Evolutionary conservation across 1,140 invertebrate species (phyloP), one percentile per base, ranked within the genome.

Genomic region (Metaphire vulgaris): DNA sequence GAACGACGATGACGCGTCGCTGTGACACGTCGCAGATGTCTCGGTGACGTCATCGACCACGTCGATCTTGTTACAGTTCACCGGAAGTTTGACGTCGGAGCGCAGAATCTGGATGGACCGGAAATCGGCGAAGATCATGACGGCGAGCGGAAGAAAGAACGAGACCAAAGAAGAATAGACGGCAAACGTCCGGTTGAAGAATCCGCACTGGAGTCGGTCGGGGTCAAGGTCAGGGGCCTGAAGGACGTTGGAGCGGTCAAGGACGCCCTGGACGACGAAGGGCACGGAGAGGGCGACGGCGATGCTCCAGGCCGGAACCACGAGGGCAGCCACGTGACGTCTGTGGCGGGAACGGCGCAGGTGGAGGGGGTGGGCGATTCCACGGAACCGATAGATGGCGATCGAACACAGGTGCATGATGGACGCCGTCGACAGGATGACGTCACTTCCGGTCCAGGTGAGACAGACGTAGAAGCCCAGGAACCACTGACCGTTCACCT

Each of bases 101-200:
- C 75, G 69, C 16, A 84, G 77, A 29, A 78, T 81, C 34, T 83
- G 80, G 56, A 85, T 83, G 76, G 83, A 83, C 26, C 79, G 78
- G 0, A 83, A 81, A 83, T 98, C 98, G 12, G 97, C 95, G 79
- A 96, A 91, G 33, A 94, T 93, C 94, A 98, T 98, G 79, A 98
- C 92, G 33, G 94, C 88, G 74, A 98, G 87, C 0, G 96, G 96
- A 81, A 98, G 95, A 88, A 94, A 99, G 87, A 98, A 99, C 0
- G 95, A 96, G 12, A 94, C 96, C n/a, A 95, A 90, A 0, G 95
- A 92, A 0, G 96, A 98, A 85, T 96, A 98, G 74, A 98, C 80
- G 29, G 83, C 81, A 69, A 82, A 84, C 6, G 81, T 76, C 29
- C 77, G 81, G 77, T 85, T 84, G 28, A 85, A 76, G 6, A 76